Percentiles rank a stretch among this genome's conserved stretches.
phyloP scores from a whole-genome alignment of 1,140 invertebrate species.

The Microvelia longipes region DNA sequence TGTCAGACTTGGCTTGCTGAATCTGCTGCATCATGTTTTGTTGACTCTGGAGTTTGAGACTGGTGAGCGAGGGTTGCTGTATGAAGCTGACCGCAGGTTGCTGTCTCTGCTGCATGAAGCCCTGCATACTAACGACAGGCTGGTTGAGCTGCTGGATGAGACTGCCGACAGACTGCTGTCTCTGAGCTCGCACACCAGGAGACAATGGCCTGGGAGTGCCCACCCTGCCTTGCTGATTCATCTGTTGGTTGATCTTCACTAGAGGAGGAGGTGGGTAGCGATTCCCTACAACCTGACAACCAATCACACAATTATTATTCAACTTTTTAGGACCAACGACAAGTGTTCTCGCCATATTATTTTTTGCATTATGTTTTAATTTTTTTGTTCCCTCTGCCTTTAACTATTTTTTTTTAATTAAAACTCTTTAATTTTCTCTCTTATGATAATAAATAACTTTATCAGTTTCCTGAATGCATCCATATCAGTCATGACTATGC shows the following conservation, averaged over 20 bases:
- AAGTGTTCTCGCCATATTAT: too few relatives aligned
- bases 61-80: background rate
- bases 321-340: too few relatives aligned
- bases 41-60: background rate
- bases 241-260: background rate
- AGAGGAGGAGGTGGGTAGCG: conserved; percentile 3
- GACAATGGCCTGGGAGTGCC: background rate
- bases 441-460: too few relatives aligned
- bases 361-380: too few relatives aligned
- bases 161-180: background rate
- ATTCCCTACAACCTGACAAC: background rate
- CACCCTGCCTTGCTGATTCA: background rate
- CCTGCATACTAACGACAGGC: background rate
- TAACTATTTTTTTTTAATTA: too few relatives aligned
- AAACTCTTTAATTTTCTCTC: too few relatives aligned
- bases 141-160: background rate
- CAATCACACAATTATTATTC: too few relatives aligned
- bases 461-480: too few relatives aligned
- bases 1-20: background rate
- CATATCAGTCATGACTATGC: too few relatives aligned
- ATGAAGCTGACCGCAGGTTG: background rate
- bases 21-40: background rate
- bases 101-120: conserved; percentile 4
- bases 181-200: background rate
- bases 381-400: too few relatives aligned